phyloP scores from a whole-genome alignment of 1,140 invertebrate species.

The Tetraneura akinire region DNA sequence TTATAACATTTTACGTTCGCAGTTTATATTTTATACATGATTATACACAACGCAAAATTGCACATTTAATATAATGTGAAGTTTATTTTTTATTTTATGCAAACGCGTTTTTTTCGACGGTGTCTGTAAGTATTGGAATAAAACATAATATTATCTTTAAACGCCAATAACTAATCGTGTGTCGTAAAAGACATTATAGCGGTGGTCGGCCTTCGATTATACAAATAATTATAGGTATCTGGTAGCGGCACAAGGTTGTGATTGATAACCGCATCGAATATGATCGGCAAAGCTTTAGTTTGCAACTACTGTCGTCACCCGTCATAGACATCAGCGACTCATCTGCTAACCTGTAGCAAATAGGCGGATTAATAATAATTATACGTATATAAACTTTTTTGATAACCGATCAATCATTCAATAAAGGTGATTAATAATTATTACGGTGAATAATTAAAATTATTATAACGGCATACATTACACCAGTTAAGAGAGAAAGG shows the following conservation, averaged over 20 bases:
- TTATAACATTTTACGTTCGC: too few relatives aligned
- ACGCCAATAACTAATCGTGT: conserved; percentile 3
- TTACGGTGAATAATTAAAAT: too few relatives aligned
- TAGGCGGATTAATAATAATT: conserved; percentile 8
- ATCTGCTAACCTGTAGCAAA: background rate
- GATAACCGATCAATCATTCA: conserved; percentile 15
- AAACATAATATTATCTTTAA: background rate
- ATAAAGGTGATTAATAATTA: too few relatives aligned
- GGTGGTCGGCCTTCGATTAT: background rate
- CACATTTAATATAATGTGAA: too few relatives aligned
- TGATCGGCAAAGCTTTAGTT: conserved; percentile 1
- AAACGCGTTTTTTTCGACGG: too few relatives aligned
- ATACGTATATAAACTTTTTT: background rate
- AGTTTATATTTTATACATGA: too few relatives aligned
- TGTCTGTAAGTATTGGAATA: too few relatives aligned
- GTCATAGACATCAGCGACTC: too few relatives aligned
- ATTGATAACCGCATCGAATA: background rate
- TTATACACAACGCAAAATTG: too few relatives aligned
- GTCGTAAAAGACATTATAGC: background rate
- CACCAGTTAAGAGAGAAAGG: too few relatives aligned
- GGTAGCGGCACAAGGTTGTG: background rate
- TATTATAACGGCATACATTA: too few relatives aligned
- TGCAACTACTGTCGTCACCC: background rate
- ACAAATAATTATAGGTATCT: conserved; percentile 8
- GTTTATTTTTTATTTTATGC: too few relatives aligned